Evolutionary conservation across 2,888 invertebrate genomes (phyloP), one percentile per base, ranked within the genome.

Genomic region (Drosophila subsilvestris): DNA sequence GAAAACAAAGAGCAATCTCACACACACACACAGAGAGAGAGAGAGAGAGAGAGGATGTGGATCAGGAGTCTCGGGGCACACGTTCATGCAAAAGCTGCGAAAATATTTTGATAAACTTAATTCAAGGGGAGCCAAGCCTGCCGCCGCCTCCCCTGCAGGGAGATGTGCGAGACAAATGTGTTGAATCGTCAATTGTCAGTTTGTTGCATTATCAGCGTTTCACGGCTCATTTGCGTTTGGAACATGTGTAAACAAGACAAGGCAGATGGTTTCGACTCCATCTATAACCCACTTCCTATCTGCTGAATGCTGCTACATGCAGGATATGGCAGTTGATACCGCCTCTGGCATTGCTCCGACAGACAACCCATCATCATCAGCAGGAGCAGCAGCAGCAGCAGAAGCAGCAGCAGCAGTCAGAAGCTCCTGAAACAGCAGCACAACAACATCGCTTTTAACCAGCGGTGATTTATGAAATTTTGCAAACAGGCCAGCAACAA

Each of bases 141-240:
- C 6, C 6, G 37, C 32, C 14, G 12, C 14, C 14, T 1, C 5
- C 37, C 2, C n/a, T n/a, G 6, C 14, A 6, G 20, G 2, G 22
- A 37, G 25, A 17, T 14, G 50, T n/a, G n/a, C n/a, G 55, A 62
- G 61, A 63, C 70, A 65, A 51, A 63, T 73, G 68, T 66, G 55
- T 74, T 50, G 68, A 62, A 66, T 68, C 80, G 66, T 69, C 88
- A 78, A 83, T 80, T 83, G 86, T 74, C 84, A 75, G 75, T 77
- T 75, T 78, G 80, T 71, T 80, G 75, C 78, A 83, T 86, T 88
- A 88, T 85, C 85, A 74, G 80, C 78, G 74, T 72, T 85, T 85
- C 83, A 86, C 86, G 83, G 78, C 88, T 85, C 85, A 85, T 85
- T 85, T 85, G 78, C 78, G 75, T 76, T 80, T 83, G 71, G 74